Base-by-base conservation (phyloP, 2,797 vertebrate species). In the Amphiprion clarkii region DNA sequence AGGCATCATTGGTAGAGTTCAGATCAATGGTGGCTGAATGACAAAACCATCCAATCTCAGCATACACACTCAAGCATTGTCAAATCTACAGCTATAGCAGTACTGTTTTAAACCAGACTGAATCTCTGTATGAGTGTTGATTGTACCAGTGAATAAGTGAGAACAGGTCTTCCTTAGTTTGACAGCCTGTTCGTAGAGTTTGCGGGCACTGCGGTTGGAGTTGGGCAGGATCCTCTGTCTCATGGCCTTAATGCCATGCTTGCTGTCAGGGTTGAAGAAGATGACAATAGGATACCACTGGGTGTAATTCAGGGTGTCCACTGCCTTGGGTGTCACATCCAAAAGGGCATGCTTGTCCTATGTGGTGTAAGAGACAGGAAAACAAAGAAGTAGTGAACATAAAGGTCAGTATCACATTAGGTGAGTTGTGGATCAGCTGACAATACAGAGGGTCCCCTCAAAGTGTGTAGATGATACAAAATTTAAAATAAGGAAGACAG, bases 221-320 rank as follows among this genome's bases (percentile, higher is more conserved):
- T 95, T 89, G 5, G 97, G 89, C 64, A 88, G 89, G 51, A 98
- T 87, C 51, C 97, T 95, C 82, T 96, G 96, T 65, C 97, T 96
- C 95, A 98, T 96, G 56, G 92, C 93, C 94, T 98, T 98, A 76
- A 98, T 93, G 49, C 96, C 96, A 19, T 97, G 96, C 82, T 95
- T 97, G 87, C 92, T 98, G 87, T 98, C 97, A 6, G 97, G 97
- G 87, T 96, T 97, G 85, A 98, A 96, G 90, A 98, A 97, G 61
- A 98, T 93, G 66, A 98, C 97, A 59, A 98, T 98, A 46, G 97
- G 97, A 88, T 98, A 98, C 97, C 97, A 98, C 87, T 98, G 97
- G 23, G 97, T 98, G 70, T 98, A 98, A 91, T 98, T 98, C 57
- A 98, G 90, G 42, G 97, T 94, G 91, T 98, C 97, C 85, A 98